Percentiles rank a stretch among this genome's conserved stretches.
phyloP scores from a whole-genome alignment of 2,797 vertebrate species.

The Sebastes matsubarae region DNA sequence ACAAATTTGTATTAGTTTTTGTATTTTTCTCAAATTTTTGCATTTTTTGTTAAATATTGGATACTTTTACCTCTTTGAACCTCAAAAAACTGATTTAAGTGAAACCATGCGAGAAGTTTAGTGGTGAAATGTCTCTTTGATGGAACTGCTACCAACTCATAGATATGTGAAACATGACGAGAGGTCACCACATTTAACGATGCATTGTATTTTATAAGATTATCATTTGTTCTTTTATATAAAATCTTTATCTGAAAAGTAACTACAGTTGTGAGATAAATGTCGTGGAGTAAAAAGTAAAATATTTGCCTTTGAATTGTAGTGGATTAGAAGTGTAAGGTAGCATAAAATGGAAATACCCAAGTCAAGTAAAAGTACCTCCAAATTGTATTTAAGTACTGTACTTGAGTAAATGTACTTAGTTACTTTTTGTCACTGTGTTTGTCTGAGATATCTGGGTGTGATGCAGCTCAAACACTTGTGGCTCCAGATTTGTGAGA shows the following conservation, averaged over 20 bases:
- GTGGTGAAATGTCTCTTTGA: too few species aligned
- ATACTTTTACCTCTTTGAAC: too few species aligned
- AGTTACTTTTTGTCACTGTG: neutral
- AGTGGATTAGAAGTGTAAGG: too few species aligned
- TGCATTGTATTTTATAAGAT: too few species aligned
- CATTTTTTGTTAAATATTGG: too few species aligned
- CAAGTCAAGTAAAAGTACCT: neutral
- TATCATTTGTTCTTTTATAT: neutral
- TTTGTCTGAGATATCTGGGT: neutral
- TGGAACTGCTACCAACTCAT: too few species aligned
- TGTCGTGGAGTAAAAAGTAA: neutral
- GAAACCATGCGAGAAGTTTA: too few species aligned
- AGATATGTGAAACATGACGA: too few species aligned
- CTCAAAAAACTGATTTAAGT: too few species aligned
- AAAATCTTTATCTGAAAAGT: neutral
- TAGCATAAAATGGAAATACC: neutral
- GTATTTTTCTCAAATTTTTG: too few species aligned
- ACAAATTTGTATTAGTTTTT: too few species aligned
- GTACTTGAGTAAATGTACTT: neutral
- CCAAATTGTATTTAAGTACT: neutral
- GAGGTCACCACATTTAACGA: too few species aligned
- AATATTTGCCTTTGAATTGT: neutral
- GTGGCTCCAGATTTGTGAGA: neutral
- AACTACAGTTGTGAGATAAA: neutral
- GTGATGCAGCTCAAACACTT: neutral